Evolutionary conservation across 1,140 invertebrate genomes (phyloP), one percentile per base, ranked within the genome.

Genomic region (Euwallacea fornicatus): DNA sequence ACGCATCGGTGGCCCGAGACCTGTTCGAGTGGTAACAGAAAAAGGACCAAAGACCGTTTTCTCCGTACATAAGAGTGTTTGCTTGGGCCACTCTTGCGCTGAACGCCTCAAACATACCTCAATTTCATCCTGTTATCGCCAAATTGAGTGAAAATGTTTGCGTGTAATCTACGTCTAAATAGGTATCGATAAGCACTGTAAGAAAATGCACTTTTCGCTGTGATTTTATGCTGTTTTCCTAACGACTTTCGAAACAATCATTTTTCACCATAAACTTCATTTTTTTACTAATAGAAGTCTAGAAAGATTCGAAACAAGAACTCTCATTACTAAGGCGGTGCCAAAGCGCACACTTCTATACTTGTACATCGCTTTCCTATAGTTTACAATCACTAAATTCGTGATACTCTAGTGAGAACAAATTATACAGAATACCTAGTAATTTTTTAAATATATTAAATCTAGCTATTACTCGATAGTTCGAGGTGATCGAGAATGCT

Each of bases 131-230:
- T 33, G 21, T 33, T 33, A 33, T 33, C 21, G 21, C 21, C 21
- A 33, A 33, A 33, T 33, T 33, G 4, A 4, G 21, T 2, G 21
- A 33, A 33, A 33, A 33, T 33, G 21, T 33, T 33, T 33, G 21
- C 21, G 21, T 33, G 21, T 33, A 33, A 33, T 33, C 4, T 33
- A 33, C 21, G 21, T 33, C 21, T 33, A 33, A 33, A 33, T 33
- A 33, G 21, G 21, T 33, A 33, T 33, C 21, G 21, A 33, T 33
- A 65, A 43, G 60, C 67, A 69, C 67, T 69, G 67, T 69, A 69
- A 13, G 33, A 69, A 62, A 65, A 62, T 50, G 73, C 73, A 74
- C 73, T 60, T 72, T 64, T 73, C 56, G 73, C 73, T 74, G 73
- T 74, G 73, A 74, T 74, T 74, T 15, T 56, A 59, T 63, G 64